Evolutionary conservation across 1,140 invertebrate species (phyloP).

Genomic region (Meteorus sp.): DNA sequence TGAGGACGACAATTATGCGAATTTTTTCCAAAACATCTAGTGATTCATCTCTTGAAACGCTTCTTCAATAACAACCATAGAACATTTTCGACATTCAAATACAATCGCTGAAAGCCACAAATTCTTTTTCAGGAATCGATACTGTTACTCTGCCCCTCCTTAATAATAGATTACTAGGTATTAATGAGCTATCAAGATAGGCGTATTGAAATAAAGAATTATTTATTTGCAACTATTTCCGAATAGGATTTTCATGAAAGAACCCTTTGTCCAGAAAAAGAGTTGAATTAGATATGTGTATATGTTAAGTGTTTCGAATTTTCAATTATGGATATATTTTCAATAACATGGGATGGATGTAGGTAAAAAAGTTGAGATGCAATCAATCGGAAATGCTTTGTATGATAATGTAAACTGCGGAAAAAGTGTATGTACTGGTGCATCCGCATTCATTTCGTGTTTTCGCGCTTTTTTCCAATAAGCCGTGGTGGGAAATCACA

Average conservation of each 20-base stretch:
- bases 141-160: background rate
- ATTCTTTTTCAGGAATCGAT: background rate
- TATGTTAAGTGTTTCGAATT: background rate
- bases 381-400: no score
- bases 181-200: no score
- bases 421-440: no score
- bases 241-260: background rate
- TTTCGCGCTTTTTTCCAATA: no score
- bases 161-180: no score
- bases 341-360: no score
- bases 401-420: no score
- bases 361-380: no score
- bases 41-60: background rate
- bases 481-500: no score
- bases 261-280: background rate
- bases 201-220: no score
- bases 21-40: constrained; percentile 43
- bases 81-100: constrained; percentile 1
- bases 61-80: background rate
- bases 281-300: background rate
- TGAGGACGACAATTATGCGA: constrained; percentile 40
- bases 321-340: background rate
- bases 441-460: no score
- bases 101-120: background rate
- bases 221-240: background rate